A percentile compares a stretch with the other conserved stretches of the same genome.
Evolutionary conservation across 2,888 invertebrate genomes (phyloP).

Genomic region (Alsophila aescularia): DNA sequence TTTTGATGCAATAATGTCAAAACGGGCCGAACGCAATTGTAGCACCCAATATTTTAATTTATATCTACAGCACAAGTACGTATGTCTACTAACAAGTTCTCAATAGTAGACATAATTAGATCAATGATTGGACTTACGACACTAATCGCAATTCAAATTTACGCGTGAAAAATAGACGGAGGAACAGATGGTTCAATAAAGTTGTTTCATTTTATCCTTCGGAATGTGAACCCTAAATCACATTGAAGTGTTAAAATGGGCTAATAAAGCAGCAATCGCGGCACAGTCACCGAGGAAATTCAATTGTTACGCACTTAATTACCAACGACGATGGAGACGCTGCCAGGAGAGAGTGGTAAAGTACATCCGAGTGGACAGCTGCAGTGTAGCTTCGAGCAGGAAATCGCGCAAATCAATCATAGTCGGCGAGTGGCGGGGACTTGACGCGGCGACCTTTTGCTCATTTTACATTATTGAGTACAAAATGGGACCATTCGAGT

Average conservation of each 20-base stretch:
- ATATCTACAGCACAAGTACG: too few species aligned
- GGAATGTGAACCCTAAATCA: constrained; percentile 3
- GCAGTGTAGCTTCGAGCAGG: background rate
- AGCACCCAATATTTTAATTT: too few species aligned
- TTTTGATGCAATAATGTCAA: too few species aligned
- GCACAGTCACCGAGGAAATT: constrained; percentile 7
- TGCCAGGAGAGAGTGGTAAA: background rate
- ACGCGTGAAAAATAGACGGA: background rate
- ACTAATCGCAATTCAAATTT: too few species aligned
- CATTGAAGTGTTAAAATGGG: constrained; percentile 4
- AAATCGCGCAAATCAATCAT: background rate
- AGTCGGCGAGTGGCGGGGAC: background rate
- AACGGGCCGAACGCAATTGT: too few species aligned
- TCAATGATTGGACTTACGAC: too few species aligned
- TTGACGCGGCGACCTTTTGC: background rate
- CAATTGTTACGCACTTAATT: background rate
- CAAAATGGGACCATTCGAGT: background rate
- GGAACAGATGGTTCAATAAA: constrained; percentile 4
- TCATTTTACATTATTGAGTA: background rate
- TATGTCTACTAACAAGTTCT: too few species aligned
- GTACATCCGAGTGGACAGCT: background rate
- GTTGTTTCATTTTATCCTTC: background rate
- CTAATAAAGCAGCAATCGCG: constrained; percentile 11
- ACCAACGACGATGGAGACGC: background rate
- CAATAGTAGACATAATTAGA: too few species aligned